Evolutionary conservation across 2,797 vertebrate genomes (phyloP), one percentile per base, ranked within the genome.

Genomic region (Lithobates pipiens): DNA sequence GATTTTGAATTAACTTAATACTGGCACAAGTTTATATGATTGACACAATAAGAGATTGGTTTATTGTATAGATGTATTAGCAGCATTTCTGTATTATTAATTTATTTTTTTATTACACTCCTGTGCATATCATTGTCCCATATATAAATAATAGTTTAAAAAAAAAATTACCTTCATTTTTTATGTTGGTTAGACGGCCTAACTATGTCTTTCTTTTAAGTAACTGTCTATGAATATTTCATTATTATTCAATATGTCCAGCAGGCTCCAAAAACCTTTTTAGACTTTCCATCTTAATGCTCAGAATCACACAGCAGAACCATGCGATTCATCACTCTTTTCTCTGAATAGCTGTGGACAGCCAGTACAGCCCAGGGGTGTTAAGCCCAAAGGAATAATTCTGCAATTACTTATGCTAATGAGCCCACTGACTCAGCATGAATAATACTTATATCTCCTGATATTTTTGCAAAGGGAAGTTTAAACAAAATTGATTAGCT

Each of bases 401-500:
- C 70, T 25, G 61, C 85, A 83, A 83, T 83, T 87, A 79, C 80
- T 77, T 83, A 87, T 83, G 85, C 44, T 87, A 87, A 87, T 87
- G 71, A 71, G 76, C 39, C 76, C 65, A 88, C 73, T 83, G 61
- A 81, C 63, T 73, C 77, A 85, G 77, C 42, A 76, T 67, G 65
- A 71, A 27, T 18, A 80, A 72, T 36, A 80, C 77, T 76, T 54
- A n/a, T 76, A 77, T 83, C 85, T 87, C 80, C 61, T 83, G 85
- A 87, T 79, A 83, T 75, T 86, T 86, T 72, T 74, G 57, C 61
- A 83, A 73, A 86, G 78, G 50, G 39, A 86, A 78, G 69, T 82
- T 86, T 82, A 78, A 82, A 86, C 29, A 86, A 86, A 86, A 86
- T 82, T 86, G 82, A 86, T 86, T 75, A 86, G 85, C 75, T 82